These are phyloP conservation scores for Boleophthalmus pectinirostris DNA, from an alignment of 2,113 vertebrate species.

Conservation along the genomic window DNA sequence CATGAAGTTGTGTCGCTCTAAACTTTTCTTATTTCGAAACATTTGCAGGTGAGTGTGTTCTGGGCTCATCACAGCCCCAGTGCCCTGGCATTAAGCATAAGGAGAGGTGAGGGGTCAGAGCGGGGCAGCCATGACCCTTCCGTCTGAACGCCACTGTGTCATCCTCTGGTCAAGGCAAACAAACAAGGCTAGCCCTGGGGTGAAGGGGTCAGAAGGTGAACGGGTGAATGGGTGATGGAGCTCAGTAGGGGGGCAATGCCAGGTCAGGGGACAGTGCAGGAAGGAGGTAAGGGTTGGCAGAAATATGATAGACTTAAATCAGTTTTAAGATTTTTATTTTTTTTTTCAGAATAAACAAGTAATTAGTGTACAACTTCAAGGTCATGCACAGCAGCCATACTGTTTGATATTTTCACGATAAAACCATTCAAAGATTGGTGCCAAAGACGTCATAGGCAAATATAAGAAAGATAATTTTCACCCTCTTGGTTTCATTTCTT, in stretches of 20 bases:
- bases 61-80: constrained; percentile 51
- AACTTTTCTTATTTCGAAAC: constrained; percentile 23
- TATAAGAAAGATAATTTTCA: constrained; percentile 41
- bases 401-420: not conserved
- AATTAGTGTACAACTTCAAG: constrained; percentile 35
- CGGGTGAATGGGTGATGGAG: constrained; percentile 38
- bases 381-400: not conserved
- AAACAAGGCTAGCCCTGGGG: constrained; percentile 67
- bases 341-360: constrained; percentile 70
- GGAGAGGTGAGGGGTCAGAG: constrained; percentile 68
- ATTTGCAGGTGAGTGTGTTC: constrained; percentile 35
- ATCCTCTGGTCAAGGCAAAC: constrained; percentile 70
- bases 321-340: too few species aligned
- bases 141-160: constrained; percentile 65
- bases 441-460: constrained; percentile 32
- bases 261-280: constrained; percentile 62
- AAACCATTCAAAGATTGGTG: not conserved
- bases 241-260: constrained; percentile 67
- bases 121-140: constrained; percentile 63
- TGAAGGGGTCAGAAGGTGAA: constrained; percentile 22
- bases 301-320: constrained; percentile 70
- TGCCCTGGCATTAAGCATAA: constrained; percentile 68
- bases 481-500: constrained; percentile 34
- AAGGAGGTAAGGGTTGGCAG: constrained; percentile 55
- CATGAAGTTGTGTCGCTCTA: constrained; percentile 4